phyloP scores from a whole-genome alignment of 2,113 vertebrate species.

The Tricholaema leucomelas region DNA sequence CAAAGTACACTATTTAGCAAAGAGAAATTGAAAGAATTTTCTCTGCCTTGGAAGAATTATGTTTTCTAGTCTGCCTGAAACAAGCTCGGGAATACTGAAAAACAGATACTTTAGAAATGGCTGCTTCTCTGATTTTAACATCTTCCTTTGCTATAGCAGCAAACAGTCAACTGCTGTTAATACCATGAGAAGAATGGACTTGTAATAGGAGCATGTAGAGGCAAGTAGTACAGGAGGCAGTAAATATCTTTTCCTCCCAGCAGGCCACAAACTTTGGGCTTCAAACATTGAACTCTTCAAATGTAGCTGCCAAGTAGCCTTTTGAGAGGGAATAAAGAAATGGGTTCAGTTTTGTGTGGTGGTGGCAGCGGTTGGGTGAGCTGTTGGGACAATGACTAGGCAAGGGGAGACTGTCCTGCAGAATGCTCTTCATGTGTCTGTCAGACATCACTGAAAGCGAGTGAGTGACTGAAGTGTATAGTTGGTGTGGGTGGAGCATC shows the following conservation, averaged over 20 bases:
- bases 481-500: not conserved
- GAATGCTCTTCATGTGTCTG: not conserved
- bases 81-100: not conserved
- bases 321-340: not conserved
- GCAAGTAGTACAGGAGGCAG: not conserved
- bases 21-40: not conserved
- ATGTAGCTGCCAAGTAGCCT: not conserved
- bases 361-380: not conserved
- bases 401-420: not conserved
- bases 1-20: not conserved
- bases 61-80: not conserved
- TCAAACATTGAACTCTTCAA: not conserved
- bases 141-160: not conserved
- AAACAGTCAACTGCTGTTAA: not conserved
- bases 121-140: not conserved
- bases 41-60: not conserved
- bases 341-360: not conserved
- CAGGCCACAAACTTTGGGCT: not conserved
- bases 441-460: not conserved
- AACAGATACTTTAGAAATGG: not conserved
- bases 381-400: not conserved
- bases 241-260: not conserved
- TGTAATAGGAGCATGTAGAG: not conserved
- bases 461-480: accelerated
- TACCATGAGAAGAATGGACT: not conserved